These are phyloP conservation scores for Phoeniculus purpureus DNA, from an alignment of 2,797 vertebrate genomes.

Conservation along the genomic window DNA sequence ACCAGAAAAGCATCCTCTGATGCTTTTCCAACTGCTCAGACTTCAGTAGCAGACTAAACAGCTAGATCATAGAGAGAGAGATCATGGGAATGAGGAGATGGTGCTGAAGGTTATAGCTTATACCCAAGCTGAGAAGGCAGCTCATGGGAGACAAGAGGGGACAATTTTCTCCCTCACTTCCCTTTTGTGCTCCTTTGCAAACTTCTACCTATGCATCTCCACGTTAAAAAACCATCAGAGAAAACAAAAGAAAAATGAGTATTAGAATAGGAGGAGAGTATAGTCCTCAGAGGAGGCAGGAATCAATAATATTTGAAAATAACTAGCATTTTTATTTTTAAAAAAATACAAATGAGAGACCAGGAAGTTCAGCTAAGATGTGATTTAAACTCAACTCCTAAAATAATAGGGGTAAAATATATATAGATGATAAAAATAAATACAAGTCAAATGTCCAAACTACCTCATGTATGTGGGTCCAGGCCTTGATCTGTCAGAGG, in stretches of 20 bases:
- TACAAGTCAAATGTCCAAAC: background rate
- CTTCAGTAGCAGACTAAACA: background rate
- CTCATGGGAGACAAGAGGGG: background rate
- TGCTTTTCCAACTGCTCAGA: background rate
- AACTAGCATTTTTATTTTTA: background rate
- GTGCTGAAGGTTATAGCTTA: background rate
- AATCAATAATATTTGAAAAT: background rate
- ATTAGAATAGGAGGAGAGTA: background rate
- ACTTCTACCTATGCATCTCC: background rate
- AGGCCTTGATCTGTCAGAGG: background rate
- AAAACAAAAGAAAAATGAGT: background rate
- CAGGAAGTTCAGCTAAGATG: background rate
- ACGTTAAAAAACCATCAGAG: background rate
- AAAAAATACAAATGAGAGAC: background rate
- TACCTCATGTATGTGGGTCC: background rate
- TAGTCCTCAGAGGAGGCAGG: background rate
- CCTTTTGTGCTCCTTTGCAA: background rate
- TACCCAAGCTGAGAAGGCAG: background rate
- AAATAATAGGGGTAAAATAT: background rate
- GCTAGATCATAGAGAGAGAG: background rate
- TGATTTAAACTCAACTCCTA: background rate
- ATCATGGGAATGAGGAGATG: background rate
- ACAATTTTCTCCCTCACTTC: background rate
- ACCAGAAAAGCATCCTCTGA: background rate
- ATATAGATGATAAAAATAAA: background rate